Base-by-base conservation (phyloP, 2,797 vertebrate genomes). In the Thamnophis elegans region DNA sequence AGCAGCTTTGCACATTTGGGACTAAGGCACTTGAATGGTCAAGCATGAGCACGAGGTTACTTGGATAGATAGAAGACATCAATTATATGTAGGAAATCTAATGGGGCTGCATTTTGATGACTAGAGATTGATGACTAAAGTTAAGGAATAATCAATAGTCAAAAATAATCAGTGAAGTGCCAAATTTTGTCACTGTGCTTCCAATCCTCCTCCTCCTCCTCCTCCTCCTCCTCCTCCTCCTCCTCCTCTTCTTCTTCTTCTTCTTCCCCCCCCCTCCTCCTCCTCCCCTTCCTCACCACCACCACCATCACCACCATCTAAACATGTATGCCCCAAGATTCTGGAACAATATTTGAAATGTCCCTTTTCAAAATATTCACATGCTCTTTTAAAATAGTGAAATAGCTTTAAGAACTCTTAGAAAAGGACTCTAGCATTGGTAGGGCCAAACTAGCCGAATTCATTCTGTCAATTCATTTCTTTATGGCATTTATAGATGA, bases 1-100 rank as follows among this genome's bases (percentile, higher is more conserved):
- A 96, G 53, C 65, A 42, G 93, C 89, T 96, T 88, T 36, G 88
- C 53, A 51, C 47, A 65, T 56, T 65, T 94, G 68, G 13, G 92
- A 95, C 94, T 89, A 88, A 95, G 25, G 94, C 94, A 96, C 94
- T 94, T 95, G 96, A 94, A 95, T 95, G 95, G 96, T 97, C 97
- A 87, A 53, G 95, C 95, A 95, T 91, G 92, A 94, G 95, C 95
- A 89, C 95, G 94, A 95, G 90, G 92, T 94, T 68, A 94, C 95
- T 97, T 97, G 95, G 18, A 53, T 55, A 36, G 32, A 36, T 36
- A 58, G 60, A 60, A 9, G 73, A 4, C 4, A 90, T 36, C 5
- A 78, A 4, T 13, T 13, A 14, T 42, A 90, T 56, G 26, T 32
- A 89, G 54, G 1, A 54, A 53, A 32, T 2, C 47, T 73, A 7